Evolutionary conservation across 1,140 invertebrate species (phyloP).

Genomic region (Zophobas morio): DNA sequence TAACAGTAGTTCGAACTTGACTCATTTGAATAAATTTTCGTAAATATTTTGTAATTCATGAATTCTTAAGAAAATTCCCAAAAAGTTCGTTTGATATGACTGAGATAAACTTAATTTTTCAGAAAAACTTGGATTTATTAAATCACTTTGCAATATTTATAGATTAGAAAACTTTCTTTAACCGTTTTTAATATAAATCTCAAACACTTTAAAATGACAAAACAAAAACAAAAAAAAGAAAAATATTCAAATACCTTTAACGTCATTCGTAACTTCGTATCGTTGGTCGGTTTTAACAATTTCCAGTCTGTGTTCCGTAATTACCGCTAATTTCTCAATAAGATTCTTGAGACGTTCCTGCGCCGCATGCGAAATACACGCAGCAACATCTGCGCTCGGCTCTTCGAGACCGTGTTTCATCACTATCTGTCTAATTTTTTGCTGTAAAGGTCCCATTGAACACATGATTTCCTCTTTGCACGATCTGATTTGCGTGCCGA

Average conservation of each 20-base stretch:
- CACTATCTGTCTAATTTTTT: slow-evolving; percentile 81
- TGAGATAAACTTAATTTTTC: no score
- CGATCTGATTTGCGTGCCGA: slow-evolving; percentile 95
- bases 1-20: no score
- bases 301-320: slow-evolving; percentile 95
- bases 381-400: slow-evolving; percentile 88
- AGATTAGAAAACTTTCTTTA: no score
- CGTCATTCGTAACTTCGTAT: slow-evolving; percentile 93
- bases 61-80: no score
- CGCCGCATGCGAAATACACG: slow-evolving; percentile 94
- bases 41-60: no score
- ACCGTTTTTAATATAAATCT: no score
- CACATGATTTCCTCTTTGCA: slow-evolving; percentile 96
- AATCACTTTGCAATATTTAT: no score
- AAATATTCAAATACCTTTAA: slow-evolving; percentile 73
- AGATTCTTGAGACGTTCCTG: slow-evolving; percentile 94
- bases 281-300: slow-evolving; percentile 89
- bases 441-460: slow-evolving; percentile 82
- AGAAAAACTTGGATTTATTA: no score
- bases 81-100: no score
- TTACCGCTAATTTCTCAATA: slow-evolving; percentile 92
- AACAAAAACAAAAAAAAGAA: background rate
- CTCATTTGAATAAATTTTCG: no score
- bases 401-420: slow-evolving; percentile 89
- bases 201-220: no score